Evolutionary conservation across 2,113 vertebrate species (phyloP).

Genomic region (Zapornia atra): DNA sequence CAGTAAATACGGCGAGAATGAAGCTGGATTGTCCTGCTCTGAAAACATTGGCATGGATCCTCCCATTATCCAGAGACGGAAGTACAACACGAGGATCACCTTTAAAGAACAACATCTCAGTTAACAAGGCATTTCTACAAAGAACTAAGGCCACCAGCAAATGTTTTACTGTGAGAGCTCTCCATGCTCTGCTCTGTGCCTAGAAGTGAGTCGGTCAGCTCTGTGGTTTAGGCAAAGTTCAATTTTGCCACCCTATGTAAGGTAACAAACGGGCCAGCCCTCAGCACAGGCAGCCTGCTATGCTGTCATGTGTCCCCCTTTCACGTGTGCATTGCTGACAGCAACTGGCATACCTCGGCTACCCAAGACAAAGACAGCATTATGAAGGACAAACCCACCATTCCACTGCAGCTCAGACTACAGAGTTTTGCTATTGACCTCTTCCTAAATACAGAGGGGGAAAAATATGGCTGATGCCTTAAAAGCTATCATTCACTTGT

Average conservation of each 20-base stretch:
- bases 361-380: neutral
- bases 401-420: neutral
- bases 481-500: neutral
- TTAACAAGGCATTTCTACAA: neutral
- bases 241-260: neutral
- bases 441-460: neutral
- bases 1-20: constrained; percentile 90
- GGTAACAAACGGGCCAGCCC: neutral
- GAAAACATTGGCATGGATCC: constrained; percentile 98
- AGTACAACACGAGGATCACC: constrained; percentile 87
- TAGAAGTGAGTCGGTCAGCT: neutral
- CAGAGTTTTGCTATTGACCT: neutral
- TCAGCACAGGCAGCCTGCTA: neutral
- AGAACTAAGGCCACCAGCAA: neutral
- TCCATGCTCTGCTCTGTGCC: neutral
- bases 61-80: constrained; percentile 95
- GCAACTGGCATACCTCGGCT: neutral
- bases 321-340: neutral
- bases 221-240: neutral
- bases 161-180: neutral
- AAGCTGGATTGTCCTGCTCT: constrained; percentile 98
- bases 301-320: too few relatives aligned
- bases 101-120: constrained; percentile 52
- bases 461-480: neutral
- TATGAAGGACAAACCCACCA: neutral